Evolutionary conservation across 2,797 vertebrate species (phyloP).

Genomic region (Mastacembelus armatus): DNA sequence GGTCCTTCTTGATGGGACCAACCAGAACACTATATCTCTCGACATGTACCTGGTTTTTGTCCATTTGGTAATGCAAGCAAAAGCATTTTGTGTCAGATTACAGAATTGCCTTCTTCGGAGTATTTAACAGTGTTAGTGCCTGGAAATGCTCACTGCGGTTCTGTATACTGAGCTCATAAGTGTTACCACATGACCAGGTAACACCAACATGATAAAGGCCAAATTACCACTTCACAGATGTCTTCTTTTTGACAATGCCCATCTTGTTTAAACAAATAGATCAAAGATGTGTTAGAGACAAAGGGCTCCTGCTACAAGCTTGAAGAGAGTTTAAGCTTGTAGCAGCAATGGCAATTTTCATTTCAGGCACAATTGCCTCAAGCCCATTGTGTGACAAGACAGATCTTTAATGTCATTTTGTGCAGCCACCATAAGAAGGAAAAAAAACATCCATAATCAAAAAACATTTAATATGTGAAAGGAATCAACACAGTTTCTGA

Average conservation of each 20-base stretch:
- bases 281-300: too few relatives aligned
- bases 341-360: too few relatives aligned
- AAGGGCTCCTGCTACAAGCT: too few relatives aligned
- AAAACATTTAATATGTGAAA: not conserved
- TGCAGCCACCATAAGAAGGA: not conserved
- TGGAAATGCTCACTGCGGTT: not conserved
- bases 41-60: not conserved
- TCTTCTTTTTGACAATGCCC: too few relatives aligned
- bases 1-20: not conserved
- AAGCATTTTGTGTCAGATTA: not conserved
- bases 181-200: not conserved
- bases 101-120: not conserved
- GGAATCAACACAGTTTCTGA: not conserved
- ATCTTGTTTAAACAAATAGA: too few relatives aligned
- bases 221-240: not conserved
- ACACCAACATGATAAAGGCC: not conserved
- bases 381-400: too few relatives aligned
- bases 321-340: too few relatives aligned
- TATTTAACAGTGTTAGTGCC: not conserved
- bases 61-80: not conserved
- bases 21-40: not conserved
- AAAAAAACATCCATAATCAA: too few relatives aligned
- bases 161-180: not conserved
- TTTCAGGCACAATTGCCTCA: too few relatives aligned
- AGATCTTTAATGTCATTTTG: not conserved